phyloP scores from a whole-genome alignment of 2,888 invertebrate species.

The Morinoia aosen region DNA sequence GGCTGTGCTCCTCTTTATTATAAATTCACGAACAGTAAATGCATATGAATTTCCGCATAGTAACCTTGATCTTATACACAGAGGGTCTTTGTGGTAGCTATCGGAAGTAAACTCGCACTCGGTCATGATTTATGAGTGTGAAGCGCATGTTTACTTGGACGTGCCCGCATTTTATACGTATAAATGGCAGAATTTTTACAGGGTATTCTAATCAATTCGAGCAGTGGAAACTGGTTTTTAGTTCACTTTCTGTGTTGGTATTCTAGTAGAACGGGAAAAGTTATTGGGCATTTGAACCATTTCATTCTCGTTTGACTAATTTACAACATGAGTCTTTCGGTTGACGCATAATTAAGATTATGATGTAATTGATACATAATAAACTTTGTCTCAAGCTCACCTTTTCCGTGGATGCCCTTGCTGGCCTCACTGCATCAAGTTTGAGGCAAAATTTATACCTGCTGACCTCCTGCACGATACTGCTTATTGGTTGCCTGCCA shows the following conservation, averaged over 20 bases:
- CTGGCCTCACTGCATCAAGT: not conserved
- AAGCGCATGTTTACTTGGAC: not conserved
- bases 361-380: not conserved
- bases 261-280: not conserved
- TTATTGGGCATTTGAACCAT: not conserved
- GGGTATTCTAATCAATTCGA: not conserved
- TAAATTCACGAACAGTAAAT: not conserved
- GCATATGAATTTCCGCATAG: constrained; percentile 30
- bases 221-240: not conserved
- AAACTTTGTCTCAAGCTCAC: not conserved
- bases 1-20: not conserved
- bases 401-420: not conserved
- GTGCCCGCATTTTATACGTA: not conserved
- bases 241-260: not conserved
- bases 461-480: not conserved
- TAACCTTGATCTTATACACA: not conserved
- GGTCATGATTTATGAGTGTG: not conserved
- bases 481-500: not conserved
- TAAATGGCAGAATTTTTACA: not conserved
- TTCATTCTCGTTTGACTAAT: not conserved
- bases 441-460: not conserved
- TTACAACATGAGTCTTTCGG: not conserved
- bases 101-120: constrained; percentile 23
- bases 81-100: constrained; percentile 10
- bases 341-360: not conserved